A percentile compares a stretch with the other conserved stretches of the same genome.
phyloP scores from a whole-genome alignment of 2,888 invertebrate species.

The Oscheius onirici region DNA sequence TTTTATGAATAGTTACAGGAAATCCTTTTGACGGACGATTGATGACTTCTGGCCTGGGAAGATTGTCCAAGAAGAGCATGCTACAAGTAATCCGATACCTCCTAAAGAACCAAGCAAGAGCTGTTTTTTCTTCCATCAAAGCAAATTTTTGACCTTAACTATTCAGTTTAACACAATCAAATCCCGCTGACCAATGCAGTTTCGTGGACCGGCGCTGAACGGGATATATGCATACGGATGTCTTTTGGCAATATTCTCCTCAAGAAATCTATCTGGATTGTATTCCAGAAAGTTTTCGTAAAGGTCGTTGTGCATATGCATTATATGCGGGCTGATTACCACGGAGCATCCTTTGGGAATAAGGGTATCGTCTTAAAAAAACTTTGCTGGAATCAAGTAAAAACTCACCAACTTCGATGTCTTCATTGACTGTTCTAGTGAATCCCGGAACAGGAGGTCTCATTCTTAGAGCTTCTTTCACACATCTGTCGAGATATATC shows the following conservation, averaged over 20 bases:
- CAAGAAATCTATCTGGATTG: conserved; percentile 50
- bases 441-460: conserved; percentile 61
- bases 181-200: conserved; percentile 72
- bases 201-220: conserved; percentile 74
- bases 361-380: conserved; percentile 41
- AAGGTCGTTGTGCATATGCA: conserved; percentile 45
- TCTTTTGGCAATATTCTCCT: conserved; percentile 58
- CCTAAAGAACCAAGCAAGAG: conserved; percentile 72
- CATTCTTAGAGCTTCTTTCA: conserved; percentile 60
- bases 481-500: conserved; percentile 58
- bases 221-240: conserved; percentile 74
- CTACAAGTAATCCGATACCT: conserved; percentile 57
- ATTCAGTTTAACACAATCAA: not conserved
- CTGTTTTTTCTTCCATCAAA: conserved; percentile 70
- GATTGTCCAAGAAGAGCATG: conserved; percentile 54
- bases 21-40: conserved; percentile 51
- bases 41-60: conserved; percentile 57
- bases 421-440: conserved; percentile 61
- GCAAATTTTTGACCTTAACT: conserved; percentile 53
- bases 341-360: conserved; percentile 47
- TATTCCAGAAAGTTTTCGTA: conserved; percentile 33
- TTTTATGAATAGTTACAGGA: conserved; percentile 36
- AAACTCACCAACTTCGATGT: conserved; percentile 53
- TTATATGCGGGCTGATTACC: conserved; percentile 43
- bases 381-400: not conserved